Evolutionary conservation across 2,888 invertebrate genomes (phyloP).

Genomic region (Caradrina kadenii): DNA sequence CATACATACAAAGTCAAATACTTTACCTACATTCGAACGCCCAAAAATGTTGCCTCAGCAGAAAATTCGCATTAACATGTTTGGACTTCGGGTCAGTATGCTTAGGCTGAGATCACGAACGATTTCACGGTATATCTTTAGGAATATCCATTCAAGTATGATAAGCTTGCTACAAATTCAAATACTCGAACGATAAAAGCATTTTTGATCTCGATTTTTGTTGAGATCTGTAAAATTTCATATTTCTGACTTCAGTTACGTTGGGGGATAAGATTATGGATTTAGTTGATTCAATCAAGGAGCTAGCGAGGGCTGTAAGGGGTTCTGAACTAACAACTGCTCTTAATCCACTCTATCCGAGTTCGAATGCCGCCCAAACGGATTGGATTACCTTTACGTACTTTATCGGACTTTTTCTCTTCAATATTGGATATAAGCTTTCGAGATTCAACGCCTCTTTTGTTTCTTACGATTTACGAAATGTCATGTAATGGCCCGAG

Average conservation of each 20-base stretch:
- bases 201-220: constrained; percentile 80
- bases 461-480: constrained; percentile 38
- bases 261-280: constrained; percentile 68
- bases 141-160: constrained; percentile 80
- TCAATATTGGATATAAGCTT: constrained; percentile 65
- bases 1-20: constrained; percentile 9
- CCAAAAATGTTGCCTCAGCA: constrained; percentile 39
- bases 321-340: constrained; percentile 71
- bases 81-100: constrained; percentile 71
- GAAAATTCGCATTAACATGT: constrained; percentile 50
- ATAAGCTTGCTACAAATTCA: constrained; percentile 79
- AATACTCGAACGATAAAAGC: constrained; percentile 82
- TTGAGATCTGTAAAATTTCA: constrained; percentile 77
- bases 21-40: constrained; percentile 16
- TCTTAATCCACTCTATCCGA: constrained; percentile 66
- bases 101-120: constrained; percentile 70
- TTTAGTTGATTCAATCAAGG: constrained; percentile 71
- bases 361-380: constrained; percentile 67
- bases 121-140: constrained; percentile 76
- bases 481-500: neutral
- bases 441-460: constrained; percentile 56
- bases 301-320: constrained; percentile 59
- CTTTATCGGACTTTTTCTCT: constrained; percentile 64
- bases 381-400: constrained; percentile 71
- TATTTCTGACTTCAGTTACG: constrained; percentile 67